Conservation (phyloP, 2,888 invertebrate genomes). For the Ptycholaimellus sp. region DNA sequence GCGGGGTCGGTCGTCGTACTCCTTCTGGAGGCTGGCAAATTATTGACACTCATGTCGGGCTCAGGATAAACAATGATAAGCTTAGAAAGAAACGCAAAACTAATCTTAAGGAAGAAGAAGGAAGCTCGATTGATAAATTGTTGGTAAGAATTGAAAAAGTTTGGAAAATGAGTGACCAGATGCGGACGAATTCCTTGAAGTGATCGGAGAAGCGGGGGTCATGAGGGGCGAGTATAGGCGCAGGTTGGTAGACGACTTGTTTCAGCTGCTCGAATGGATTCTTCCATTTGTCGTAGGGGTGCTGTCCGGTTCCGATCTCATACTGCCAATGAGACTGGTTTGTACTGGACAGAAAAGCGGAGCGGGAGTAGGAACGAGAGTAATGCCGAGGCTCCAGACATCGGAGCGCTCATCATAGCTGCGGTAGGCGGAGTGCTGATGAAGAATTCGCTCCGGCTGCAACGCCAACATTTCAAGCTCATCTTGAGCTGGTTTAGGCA, state of each 20-base stretch:
- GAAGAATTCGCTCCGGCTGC: constrained; percentile 89
- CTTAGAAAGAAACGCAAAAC: too few relatives aligned
- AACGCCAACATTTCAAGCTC: too few relatives aligned
- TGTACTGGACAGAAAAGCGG: not conserved
- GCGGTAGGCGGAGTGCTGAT: constrained; percentile 54
- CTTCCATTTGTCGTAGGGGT: constrained; percentile 70
- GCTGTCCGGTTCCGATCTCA: constrained; percentile 69
- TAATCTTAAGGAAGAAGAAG: too few relatives aligned
- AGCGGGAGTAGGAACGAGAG: not conserved
- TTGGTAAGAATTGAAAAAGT: not conserved
- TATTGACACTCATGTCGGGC: constrained; percentile 1
- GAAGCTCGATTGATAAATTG: too few relatives aligned
- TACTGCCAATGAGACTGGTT: not conserved
- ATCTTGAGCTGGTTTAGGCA: too few relatives aligned
- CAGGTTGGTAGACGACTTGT: constrained; percentile 71
- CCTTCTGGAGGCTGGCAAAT: constrained; percentile 47
- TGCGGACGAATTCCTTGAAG: not conserved
- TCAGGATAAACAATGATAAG: too few relatives aligned
- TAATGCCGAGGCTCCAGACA: constrained; percentile 67
- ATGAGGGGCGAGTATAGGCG: constrained; percentile 44
- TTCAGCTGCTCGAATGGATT: constrained; percentile 87
- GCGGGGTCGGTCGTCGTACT: constrained; percentile 54
- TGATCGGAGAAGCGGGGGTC: constrained; percentile 44
- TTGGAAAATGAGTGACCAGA: not conserved
- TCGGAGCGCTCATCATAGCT: constrained; percentile 84